A percentile compares a stretch with the other conserved stretches of the same genome.
phyloP scores from a whole-genome alignment of 2,888 invertebrate species.

The Epirrhoe alternata region DNA sequence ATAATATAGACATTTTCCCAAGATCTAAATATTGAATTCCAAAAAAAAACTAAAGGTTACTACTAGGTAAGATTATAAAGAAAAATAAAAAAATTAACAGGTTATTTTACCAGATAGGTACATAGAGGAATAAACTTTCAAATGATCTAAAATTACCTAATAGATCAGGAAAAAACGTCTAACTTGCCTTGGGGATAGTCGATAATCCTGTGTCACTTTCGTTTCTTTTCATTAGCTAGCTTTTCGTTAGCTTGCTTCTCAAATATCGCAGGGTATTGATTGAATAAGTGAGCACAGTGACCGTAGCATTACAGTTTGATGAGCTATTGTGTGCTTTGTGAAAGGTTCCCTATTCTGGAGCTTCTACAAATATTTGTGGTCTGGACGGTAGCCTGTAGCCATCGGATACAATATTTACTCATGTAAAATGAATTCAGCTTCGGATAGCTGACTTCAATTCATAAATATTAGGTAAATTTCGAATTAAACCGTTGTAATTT shows the following conservation, averaged over 20 bases:
- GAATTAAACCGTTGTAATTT: constrained; percentile 3
- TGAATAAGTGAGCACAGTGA: constrained; percentile 41
- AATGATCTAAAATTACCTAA: no score
- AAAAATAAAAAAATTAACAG: no score
- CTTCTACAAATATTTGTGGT: constrained; percentile 43
- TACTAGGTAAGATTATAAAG: no score
- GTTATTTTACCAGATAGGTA: no score
- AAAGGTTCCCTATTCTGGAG: constrained; percentile 38
- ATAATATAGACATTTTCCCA: no score
- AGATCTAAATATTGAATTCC: no score
- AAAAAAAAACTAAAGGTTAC: no score
- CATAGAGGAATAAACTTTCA: no score
- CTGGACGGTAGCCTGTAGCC: constrained; percentile 20
- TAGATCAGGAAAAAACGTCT: no score
- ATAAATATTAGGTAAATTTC: constrained; percentile 8
- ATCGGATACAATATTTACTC: constrained; percentile 11
- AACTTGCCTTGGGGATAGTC: no score
- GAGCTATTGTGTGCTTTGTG: constrained; percentile 46
- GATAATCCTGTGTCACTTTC: no score
- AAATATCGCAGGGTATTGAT: constrained; percentile 31
- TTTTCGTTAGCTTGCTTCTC: constrained; percentile 12
- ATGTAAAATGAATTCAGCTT: constrained; percentile 14
- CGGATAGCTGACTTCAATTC: constrained; percentile 14
- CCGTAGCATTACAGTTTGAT: constrained; percentile 44
- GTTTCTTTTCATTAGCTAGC: no score